A percentile compares a stretch with the other conserved stretches of the same genome.
These are phyloP conservation scores for Clarias platycephalus DNA, from an alignment of 2,797 vertebrate species.

Conservation along the genomic window DNA sequence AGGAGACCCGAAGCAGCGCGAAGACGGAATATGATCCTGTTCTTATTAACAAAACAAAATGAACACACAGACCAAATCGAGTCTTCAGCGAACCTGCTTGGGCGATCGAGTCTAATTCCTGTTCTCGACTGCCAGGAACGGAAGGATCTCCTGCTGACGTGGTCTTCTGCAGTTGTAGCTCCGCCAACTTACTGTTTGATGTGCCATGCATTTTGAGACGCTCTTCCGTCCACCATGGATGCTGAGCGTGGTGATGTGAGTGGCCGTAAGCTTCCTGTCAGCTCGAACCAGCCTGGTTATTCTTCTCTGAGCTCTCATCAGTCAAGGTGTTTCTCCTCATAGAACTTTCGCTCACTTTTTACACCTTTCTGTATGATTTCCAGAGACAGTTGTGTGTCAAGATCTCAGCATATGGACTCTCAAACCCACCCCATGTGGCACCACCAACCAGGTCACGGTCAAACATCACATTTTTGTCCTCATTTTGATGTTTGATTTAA, in stretches of 20 bases:
- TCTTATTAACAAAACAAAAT: background rate
- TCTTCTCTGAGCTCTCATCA: background rate
- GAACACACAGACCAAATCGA: background rate
- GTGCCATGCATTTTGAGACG: background rate
- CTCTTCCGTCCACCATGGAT: background rate
- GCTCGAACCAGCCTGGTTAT: background rate
- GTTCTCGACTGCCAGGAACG: background rate
- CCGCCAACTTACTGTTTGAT: background rate
- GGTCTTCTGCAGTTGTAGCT: background rate
- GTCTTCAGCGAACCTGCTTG: background rate
- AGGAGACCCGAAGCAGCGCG: background rate
- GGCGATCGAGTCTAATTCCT: background rate
- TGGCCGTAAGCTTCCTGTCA: background rate
- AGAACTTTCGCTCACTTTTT: background rate
- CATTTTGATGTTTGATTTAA: background rate
- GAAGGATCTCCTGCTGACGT: background rate
- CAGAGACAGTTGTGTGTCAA: background rate
- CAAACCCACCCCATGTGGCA: background rate
- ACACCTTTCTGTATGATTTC: background rate
- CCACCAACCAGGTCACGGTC: background rate
- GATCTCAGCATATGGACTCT: background rate
- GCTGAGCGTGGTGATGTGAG: background rate
- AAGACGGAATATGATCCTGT: background rate
- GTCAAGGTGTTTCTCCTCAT: background rate
- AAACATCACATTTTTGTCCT: background rate